Evolutionary conservation across 2,113 vertebrate genomes (phyloP), one percentile per base, ranked within the genome.

Genomic region (Ciconia maguari): DNA sequence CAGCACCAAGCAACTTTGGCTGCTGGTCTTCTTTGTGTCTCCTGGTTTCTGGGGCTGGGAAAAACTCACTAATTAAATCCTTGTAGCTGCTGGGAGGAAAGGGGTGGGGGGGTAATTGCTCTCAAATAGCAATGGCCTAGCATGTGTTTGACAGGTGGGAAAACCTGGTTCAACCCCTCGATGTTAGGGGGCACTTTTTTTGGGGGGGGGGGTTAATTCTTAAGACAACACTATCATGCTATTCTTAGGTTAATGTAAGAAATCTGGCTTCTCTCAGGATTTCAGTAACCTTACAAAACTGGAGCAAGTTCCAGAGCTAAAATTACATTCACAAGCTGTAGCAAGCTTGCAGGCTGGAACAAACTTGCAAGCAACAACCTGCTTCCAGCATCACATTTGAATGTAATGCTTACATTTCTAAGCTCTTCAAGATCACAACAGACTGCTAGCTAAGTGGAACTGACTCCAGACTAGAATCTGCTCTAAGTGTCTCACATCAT

Each of bases 301-400:
- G 36, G 42, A 93, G 62, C 54, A 91, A 95, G 75, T 71, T 94
- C 66, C 71, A 81, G 84, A 90, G 71, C 93, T 96, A 90, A 96
- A 95, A 94, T 96, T 85, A 96, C 93, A 95, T 41, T 61, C 91
- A 93, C 96, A 97, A 94, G 96, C 84, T 91, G 74, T 17, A 95
- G 89, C 96, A 95, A 48, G 93, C 60, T 95, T 81, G 38, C 75
- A 70, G 68, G 84, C 75, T 94, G 87, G 82, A 83, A 96, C 80
- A 94, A 95, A 76, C 75, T 48, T 95, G 93, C 95, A 95, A 94
- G 95, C 93, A 96, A 64, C 49, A 95, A 90, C 95, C 54, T 95
- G 95, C 78, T 95, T 91, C 81, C 93, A 95, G 51, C 64, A 46
- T 81, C 74, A 34, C 41, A 86, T 75, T 87, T 95, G 72, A 89